These are phyloP conservation scores for Tromatobia lineatoria DNA, from an alignment of 2,888 invertebrate species.

Conservation along the genomic window DNA sequence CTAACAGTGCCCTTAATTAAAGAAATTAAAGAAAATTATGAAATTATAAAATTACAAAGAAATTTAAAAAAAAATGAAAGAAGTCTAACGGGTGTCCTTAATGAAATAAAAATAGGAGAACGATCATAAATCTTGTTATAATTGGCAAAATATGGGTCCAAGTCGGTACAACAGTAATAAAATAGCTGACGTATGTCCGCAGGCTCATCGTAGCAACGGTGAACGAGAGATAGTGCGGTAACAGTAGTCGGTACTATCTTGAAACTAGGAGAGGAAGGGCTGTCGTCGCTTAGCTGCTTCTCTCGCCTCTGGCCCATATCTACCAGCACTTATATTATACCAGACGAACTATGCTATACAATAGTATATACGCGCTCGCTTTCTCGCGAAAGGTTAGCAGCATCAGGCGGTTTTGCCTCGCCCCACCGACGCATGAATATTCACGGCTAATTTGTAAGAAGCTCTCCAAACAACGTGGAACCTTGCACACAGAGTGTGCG, in stretches of 20 bases:
- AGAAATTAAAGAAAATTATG: too few species aligned
- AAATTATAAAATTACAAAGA: too few species aligned
- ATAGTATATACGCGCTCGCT: constrained; percentile 25
- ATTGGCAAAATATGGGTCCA: background rate
- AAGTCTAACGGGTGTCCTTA: too few species aligned
- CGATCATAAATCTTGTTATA: background rate
- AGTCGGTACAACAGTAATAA: background rate
- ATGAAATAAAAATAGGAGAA: background rate
- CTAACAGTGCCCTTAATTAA: too few species aligned
- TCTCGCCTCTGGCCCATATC: constrained; percentile 44
- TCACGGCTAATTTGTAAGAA: constrained; percentile 84
- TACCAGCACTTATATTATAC: constrained; percentile 1
- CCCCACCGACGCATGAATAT: constrained; percentile 80
- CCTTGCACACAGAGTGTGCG: constrained; percentile 45
- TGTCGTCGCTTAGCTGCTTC: constrained; percentile 45
- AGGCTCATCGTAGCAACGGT: background rate
- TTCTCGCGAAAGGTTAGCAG: constrained; percentile 60
- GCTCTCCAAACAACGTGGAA: constrained; percentile 81
- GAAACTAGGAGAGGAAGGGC: background rate
- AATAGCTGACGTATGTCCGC: background rate
- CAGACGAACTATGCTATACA: constrained; percentile 4
- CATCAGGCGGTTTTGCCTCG: constrained; percentile 70
- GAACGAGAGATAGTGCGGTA: background rate
- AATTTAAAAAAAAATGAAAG: too few species aligned
- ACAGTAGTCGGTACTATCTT: background rate